Evolutionary conservation across 1,140 invertebrate genomes (phyloP).

Genomic region (Belonocnema kinseyi): DNA sequence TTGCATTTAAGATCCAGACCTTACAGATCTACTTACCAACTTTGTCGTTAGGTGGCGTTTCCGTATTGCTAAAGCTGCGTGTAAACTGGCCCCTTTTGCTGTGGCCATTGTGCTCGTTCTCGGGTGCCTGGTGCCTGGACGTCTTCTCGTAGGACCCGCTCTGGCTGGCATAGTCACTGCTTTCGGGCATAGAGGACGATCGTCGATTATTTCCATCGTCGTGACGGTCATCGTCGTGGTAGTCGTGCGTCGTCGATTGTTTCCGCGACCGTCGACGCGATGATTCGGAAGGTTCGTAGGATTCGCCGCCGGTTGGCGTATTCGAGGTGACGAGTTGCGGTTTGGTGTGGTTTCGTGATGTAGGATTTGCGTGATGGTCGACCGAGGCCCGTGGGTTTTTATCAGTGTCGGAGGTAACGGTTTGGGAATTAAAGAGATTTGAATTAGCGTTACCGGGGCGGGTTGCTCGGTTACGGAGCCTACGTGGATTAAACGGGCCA

Average conservation of each 20-base stretch:
- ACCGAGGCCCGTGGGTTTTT: slow-evolving; percentile 69
- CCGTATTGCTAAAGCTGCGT: slow-evolving; percentile 87
- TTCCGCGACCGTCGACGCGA: slow-evolving; percentile 56
- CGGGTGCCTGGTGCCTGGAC: slow-evolving; percentile 63
- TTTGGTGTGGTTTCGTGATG: slow-evolving; percentile 60
- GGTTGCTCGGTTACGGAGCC: slow-evolving; percentile 74
- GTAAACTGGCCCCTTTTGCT: slow-evolving; percentile 84
- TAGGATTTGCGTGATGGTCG: slow-evolving; percentile 55
- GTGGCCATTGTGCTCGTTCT: slow-evolving; percentile 64
- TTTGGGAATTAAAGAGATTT: slow-evolving; percentile 76
- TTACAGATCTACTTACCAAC: slow-evolving; percentile 78
- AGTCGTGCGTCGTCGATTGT: slow-evolving; percentile 56
- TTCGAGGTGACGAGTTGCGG: slow-evolving; percentile 53
- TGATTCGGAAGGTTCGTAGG: slow-evolving; percentile 51
- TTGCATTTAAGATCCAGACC: too few species aligned
- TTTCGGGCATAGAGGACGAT: slow-evolving; percentile 71
- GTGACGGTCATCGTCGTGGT: slow-evolving; percentile 58
- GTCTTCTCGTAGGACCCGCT: slow-evolving; percentile 72
- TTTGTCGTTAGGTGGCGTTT: slow-evolving; percentile 89
- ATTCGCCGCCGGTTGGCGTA: slow-evolving; percentile 50
- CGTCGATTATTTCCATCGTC: slow-evolving; percentile 66
- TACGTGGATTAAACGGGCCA: slow-evolving; percentile 75
- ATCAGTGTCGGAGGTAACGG: slow-evolving; percentile 75
- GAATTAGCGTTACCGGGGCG: slow-evolving; percentile 76
- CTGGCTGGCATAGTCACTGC: slow-evolving; percentile 72